Evolutionary conservation across 2,113 vertebrate genomes (phyloP).

Genomic region (Apistogramma diplotaenia): DNA sequence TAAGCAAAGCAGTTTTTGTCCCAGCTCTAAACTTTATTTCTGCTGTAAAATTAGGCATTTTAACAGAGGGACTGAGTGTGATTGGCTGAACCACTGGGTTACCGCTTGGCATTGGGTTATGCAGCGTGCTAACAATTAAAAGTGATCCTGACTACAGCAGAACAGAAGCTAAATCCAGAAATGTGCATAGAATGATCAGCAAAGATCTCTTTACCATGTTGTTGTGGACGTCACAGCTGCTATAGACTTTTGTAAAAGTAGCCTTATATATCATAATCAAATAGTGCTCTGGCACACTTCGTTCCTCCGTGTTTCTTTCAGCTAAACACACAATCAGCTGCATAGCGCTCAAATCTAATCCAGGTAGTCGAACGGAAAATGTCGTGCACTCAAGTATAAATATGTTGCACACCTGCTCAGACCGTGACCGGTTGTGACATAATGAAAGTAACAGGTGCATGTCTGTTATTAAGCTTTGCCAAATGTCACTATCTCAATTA

Average conservation of each 20-base stretch:
- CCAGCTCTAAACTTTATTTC: background rate
- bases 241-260: background rate
- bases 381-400: background rate
- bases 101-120: background rate
- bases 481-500: slow-evolving; percentile 42
- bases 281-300: background rate
- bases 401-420: background rate
- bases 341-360: background rate
- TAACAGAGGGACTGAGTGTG: background rate
- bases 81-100: background rate
- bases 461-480: slow-evolving; percentile 32
- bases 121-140: background rate
- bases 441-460: slow-evolving; percentile 44
- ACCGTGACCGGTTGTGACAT: slow-evolving; percentile 15
- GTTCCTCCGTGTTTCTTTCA: background rate
- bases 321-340: background rate
- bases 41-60: background rate
- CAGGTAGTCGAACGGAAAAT: background rate
- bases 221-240: background rate
- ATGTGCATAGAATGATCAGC: background rate
- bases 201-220: background rate
- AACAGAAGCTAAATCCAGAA: background rate
- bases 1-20: background rate
- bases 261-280: background rate
- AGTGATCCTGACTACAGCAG: background rate